A percentile compares a stretch with the other conserved stretches of the same genome.
Evolutionary conservation across 2,888 invertebrate genomes (phyloP).

Genomic region (Drosophila meridionalis): DNA sequence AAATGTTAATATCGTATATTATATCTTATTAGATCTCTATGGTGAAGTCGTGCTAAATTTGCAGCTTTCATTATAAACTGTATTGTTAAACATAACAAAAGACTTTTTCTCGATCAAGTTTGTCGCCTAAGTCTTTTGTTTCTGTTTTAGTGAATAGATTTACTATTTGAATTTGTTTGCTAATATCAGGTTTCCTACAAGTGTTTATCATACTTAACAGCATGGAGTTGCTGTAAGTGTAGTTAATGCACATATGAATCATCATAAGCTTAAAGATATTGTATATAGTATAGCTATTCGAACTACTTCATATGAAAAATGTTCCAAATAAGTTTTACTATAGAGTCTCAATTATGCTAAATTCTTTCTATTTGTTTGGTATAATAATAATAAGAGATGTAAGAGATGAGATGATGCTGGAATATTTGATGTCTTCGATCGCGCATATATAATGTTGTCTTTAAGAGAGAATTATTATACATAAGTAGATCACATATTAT

Average conservation of each 20-base stretch:
- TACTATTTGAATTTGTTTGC: background rate
- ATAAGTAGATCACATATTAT: background rate
- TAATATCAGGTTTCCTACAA: background rate
- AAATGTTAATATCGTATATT: background rate
- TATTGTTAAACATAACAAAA: background rate
- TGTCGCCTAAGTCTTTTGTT: constrained; percentile 10
- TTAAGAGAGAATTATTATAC: too few species aligned
- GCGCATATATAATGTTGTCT: too few species aligned
- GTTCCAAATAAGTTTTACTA: background rate
- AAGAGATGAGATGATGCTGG: too few species aligned
- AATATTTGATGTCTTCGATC: too few species aligned
- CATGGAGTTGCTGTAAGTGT: background rate
- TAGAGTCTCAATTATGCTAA: too few species aligned
- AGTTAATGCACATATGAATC: background rate
- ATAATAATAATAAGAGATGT: too few species aligned
- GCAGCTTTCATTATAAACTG: background rate
- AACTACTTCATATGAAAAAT: background rate
- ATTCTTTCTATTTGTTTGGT: too few species aligned
- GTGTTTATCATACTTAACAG: background rate
- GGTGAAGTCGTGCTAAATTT: too few species aligned
- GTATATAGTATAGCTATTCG: background rate
- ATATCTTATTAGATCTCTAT: background rate
- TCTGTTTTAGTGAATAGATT: background rate
- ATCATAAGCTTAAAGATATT: background rate
- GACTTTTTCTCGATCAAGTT: background rate